Evolutionary conservation across 2,797 vertebrate species (phyloP).

Genomic region (Pseudochromis fuscus): DNA sequence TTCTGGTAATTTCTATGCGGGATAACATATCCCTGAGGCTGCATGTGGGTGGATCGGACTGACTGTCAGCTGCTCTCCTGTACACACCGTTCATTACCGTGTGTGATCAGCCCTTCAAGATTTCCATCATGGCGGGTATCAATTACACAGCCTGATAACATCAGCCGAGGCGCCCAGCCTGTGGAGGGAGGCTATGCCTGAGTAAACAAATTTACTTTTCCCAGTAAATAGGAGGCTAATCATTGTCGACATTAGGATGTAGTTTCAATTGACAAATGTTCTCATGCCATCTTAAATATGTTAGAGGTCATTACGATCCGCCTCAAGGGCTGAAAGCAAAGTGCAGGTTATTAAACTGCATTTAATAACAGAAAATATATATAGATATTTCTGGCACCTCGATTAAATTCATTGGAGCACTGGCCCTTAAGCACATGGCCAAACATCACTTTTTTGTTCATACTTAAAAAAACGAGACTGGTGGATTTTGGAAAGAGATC

Average conservation of each 20-base stretch:
- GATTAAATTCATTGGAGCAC: too few species aligned
- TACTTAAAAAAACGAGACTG: too few species aligned
- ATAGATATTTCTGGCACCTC: too few species aligned
- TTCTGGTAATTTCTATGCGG: conserved; percentile 15
- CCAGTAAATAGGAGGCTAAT: conserved; percentile 9
- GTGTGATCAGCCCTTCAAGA: conserved; percentile 54
- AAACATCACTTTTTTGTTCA: too few species aligned
- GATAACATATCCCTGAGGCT: conserved; percentile 15
- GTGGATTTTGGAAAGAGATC: too few species aligned
- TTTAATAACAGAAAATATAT: too few species aligned
- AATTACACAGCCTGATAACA: conserved; percentile 78
- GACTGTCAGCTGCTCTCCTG: conserved; percentile 43
- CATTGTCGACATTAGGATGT: neutral
- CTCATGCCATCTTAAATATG: too few species aligned
- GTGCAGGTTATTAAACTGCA: too few species aligned
- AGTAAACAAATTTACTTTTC: conserved; percentile 32
- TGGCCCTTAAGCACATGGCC: too few species aligned
- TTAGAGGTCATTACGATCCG: too few species aligned
- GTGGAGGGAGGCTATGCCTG: conserved; percentile 33
- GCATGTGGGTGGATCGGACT: conserved; percentile 45
- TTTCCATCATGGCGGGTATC: conserved; percentile 65
- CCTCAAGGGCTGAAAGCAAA: too few species aligned
- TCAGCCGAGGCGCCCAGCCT: conserved; percentile 77
- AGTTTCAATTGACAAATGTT: conserved; percentile 9
- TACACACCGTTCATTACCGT: conserved; percentile 49